phyloP scores from a whole-genome alignment of 1,140 invertebrate species.

The Bilobella aurantiaca region DNA sequence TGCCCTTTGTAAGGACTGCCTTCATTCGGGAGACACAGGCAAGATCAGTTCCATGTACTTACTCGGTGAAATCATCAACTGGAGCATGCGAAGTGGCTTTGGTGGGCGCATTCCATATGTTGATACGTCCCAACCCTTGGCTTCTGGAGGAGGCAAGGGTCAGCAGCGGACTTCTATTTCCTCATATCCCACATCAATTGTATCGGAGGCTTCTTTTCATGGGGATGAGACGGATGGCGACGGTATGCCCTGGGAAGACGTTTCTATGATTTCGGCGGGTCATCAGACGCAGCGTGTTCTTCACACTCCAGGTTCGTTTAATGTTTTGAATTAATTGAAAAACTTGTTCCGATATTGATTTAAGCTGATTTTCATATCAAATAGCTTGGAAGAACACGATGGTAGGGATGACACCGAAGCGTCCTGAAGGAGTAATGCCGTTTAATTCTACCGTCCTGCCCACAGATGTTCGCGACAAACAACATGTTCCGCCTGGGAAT shows the following conservation, averaged over 20 bases:
- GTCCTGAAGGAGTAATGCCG: too few species aligned
- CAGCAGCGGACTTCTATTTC: background rate
- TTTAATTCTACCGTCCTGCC: background rate
- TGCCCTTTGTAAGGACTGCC: slow-evolving; percentile 21
- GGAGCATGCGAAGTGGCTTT: slow-evolving; percentile 12
- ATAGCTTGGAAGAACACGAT: too few species aligned
- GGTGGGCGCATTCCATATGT: background rate
- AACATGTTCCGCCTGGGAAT: too few species aligned
- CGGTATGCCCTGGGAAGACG: background rate
- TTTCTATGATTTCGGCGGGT: background rate
- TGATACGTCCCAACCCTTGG: background rate
- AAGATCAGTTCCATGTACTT: slow-evolving; percentile 27
- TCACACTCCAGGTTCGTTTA: too few species aligned
- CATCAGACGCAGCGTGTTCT: background rate
- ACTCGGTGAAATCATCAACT: slow-evolving; percentile 27
- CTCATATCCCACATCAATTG: background rate
- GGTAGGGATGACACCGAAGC: too few species aligned
- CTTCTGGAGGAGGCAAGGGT: background rate
- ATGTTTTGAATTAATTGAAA: too few species aligned
- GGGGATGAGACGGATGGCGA: background rate
- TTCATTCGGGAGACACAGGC: slow-evolving; percentile 15
- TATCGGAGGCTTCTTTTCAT: background rate
- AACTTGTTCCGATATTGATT: too few species aligned
- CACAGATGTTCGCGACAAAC: too few species aligned
- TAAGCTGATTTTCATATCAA: too few species aligned